Evolutionary conservation across 2,113 vertebrate genomes (phyloP).

Genomic region (Periophthalmodon schlosseri): DNA sequence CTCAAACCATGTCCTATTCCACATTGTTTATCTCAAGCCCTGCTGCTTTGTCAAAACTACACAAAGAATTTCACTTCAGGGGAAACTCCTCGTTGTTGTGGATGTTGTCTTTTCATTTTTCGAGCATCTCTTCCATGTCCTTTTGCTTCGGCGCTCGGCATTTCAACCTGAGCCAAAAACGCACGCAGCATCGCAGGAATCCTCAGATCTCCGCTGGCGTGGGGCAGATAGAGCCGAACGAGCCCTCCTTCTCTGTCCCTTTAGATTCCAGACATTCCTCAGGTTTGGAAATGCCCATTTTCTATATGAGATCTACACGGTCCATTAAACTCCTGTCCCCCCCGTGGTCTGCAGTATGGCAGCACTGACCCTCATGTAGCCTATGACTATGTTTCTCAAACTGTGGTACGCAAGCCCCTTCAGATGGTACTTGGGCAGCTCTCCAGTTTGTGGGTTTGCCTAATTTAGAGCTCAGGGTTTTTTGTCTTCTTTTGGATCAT

Average conservation of each 20-base stretch:
- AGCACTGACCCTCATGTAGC: background rate
- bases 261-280: slow-evolving; percentile 49
- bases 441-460: no score
- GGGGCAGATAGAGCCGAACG: slow-evolving; percentile 14
- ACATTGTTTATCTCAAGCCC: no score
- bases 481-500: no score
- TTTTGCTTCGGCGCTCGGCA: background rate
- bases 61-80: slow-evolving; percentile 5
- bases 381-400: slow-evolving; percentile 15
- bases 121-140: background rate
- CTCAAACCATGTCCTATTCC: no score
- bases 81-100: background rate
- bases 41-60: background rate
- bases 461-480: no score
- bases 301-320: slow-evolving; percentile 22
- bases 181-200: slow-evolving; percentile 29
- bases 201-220: slow-evolving; percentile 8
- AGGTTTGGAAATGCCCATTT: slow-evolving; percentile 27
- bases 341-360: slow-evolving; percentile 21
- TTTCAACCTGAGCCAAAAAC: slow-evolving; percentile 2
- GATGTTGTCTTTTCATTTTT: slow-evolving; percentile 9
- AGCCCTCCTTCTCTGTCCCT: slow-evolving; percentile 29
- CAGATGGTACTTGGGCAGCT: background rate
- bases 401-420: background rate
- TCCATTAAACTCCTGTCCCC: slow-evolving; percentile 36